These are phyloP conservation scores for Hiodon tergisus DNA, from an alignment of 2,113 vertebrate species.

Conservation along the genomic window DNA sequence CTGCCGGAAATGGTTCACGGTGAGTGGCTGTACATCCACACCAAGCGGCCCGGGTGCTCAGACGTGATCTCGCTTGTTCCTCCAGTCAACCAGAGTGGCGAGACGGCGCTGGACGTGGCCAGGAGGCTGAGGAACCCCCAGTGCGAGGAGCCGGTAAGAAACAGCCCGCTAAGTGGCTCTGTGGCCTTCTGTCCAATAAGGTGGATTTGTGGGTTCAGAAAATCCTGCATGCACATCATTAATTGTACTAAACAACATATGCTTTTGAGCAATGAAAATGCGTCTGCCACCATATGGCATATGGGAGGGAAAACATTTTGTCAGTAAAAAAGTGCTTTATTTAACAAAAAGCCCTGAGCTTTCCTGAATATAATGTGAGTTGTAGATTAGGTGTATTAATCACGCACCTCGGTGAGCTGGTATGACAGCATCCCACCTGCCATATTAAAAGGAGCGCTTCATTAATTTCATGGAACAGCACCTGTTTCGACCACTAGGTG, in stretches of 20 bases:
- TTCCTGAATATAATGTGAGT: too few species aligned
- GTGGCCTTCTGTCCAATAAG: background rate
- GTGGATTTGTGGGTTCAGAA: background rate
- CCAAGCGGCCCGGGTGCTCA: background rate
- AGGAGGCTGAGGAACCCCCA: conserved; percentile 69
- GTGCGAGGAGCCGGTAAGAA: conserved; percentile 80
- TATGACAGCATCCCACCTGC: too few species aligned
- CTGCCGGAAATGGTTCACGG: background rate
- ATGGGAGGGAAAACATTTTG: too few species aligned
- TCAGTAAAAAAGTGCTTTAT: too few species aligned
- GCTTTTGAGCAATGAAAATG: too few species aligned
- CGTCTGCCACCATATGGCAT: too few species aligned
- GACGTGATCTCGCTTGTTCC: conserved; percentile 22
- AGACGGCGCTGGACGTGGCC: conserved; percentile 76
- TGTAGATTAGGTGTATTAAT: too few species aligned
- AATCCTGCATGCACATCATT: background rate
- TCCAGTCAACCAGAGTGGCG: conserved; percentile 79
- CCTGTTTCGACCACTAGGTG: conserved; percentile 4
- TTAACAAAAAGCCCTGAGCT: too few species aligned
- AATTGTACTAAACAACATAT: too few species aligned
- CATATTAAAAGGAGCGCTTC: background rate
- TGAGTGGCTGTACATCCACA: background rate
- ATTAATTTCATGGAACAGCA: background rate
- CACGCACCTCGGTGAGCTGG: too few species aligned
- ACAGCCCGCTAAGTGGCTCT: background rate